phyloP scores from a whole-genome alignment of 2,113 vertebrate genomes.

The Nanorana parkeri region DNA sequence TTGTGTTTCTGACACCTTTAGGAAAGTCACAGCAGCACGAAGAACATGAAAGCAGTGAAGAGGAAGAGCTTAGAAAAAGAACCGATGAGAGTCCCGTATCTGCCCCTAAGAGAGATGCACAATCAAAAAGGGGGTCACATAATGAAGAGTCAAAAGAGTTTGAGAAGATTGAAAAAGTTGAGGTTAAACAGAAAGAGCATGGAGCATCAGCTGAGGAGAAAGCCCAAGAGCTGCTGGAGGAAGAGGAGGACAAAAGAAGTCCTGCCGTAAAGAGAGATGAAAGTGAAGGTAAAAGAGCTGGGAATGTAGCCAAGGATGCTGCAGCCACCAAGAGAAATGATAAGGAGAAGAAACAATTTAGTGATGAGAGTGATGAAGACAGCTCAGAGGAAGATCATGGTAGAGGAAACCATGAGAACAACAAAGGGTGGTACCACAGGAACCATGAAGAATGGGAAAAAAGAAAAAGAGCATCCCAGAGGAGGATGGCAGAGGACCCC shows the following conservation, averaged over 20 bases:
- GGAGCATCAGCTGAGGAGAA: conserved; percentile 58
- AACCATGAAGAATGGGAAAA: conserved; percentile 42
- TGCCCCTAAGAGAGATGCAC: conserved; percentile 50
- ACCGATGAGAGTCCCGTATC: not conserved
- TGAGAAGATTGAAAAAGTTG: conserved; percentile 72
- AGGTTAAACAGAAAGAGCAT: conserved; percentile 67
- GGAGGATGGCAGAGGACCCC: conserved; percentile 79
- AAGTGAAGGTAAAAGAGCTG: conserved; percentile 9
- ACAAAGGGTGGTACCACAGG: not conserved
- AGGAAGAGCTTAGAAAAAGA: conserved; percentile 50
- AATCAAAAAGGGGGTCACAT: conserved; percentile 49
- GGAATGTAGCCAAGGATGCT: not conserved
- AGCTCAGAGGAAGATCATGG: conserved; percentile 60
- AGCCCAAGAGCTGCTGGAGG: conserved; percentile 62
- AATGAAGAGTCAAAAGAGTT: conserved; percentile 67
- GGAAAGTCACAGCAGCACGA: conserved; percentile 27
- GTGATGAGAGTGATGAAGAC: conserved; percentile 66
- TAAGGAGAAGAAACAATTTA: not conserved
- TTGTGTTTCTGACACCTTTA: not conserved
- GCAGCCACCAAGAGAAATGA: conserved; percentile 9
- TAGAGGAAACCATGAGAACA: not conserved
- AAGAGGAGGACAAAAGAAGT: conserved; percentile 62
- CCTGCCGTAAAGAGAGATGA: conserved; percentile 31
- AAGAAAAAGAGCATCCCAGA: conserved; percentile 56
- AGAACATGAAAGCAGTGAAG: conserved; percentile 14